phyloP scores from a whole-genome alignment of 1,140 invertebrate species.

The Conus ventricosus region DNA sequence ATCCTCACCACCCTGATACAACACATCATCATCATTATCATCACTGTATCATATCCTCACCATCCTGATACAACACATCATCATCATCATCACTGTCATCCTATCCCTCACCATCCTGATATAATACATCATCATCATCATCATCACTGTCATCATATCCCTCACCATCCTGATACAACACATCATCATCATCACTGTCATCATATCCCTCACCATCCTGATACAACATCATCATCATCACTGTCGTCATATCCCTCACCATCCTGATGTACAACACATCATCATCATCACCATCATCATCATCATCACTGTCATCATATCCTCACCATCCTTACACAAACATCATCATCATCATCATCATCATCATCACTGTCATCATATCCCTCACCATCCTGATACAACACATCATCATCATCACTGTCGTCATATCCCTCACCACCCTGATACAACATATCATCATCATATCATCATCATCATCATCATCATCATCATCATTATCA shows the following conservation, averaged over 20 bases:
- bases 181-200: no score
- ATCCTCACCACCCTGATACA: not conserved
- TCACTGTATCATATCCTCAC: no score
- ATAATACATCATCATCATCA: not conserved
- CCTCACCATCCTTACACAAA: no score
- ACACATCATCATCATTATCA: not conserved
- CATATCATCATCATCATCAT: no score
- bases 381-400: no score
- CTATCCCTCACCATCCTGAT: constrained; percentile 84
- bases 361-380: constrained; percentile 96
- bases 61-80: no score
- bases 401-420: not conserved
- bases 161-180: no score
- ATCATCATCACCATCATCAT: no score
- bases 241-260: not conserved
- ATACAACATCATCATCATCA: no score
- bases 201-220: no score
- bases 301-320: no score
- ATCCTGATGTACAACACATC: not conserved
- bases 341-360: constrained; percentile 62
- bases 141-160: not conserved
- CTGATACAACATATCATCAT: constrained; percentile 50
- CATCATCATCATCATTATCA: constrained; percentile 79
- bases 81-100: constrained; percentile 76
- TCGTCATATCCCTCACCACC: constrained; percentile 80